These are phyloP conservation scores for Argyrosomus regius DNA, from an alignment of 2,797 vertebrate species.

Conservation along the genomic window DNA sequence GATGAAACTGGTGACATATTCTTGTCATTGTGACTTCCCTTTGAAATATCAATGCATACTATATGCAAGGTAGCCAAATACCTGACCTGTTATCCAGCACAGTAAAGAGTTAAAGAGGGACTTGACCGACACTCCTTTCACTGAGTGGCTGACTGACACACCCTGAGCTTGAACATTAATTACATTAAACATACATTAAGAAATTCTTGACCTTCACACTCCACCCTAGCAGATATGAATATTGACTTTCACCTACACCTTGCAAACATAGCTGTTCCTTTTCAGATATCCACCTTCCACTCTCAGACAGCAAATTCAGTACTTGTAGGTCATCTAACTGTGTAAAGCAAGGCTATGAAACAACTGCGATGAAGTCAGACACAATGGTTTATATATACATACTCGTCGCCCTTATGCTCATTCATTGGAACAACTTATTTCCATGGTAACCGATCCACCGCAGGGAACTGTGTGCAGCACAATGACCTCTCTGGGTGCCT, in stretches of 20 bases:
- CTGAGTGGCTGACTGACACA: constrained; percentile 8
- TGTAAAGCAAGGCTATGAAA: background rate
- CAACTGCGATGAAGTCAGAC: background rate
- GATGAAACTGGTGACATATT: background rate
- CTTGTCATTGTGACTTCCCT: background rate
- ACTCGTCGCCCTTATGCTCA: constrained; percentile 12
- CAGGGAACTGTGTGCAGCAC: constrained; percentile 58
- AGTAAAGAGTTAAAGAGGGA: constrained; percentile 14
- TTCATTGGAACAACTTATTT: constrained; percentile 56
- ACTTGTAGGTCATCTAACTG: background rate
- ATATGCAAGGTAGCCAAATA: background rate
- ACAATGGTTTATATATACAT: background rate
- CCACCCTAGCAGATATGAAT: constrained; percentile 8
- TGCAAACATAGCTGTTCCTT: background rate
- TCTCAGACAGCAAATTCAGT: background rate
- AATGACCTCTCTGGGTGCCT: constrained; percentile 70
- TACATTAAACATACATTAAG: background rate
- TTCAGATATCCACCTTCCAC: background rate
- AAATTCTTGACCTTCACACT: constrained; percentile 39
- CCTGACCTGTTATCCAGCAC: background rate
- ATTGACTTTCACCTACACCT: background rate
- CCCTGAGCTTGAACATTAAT: constrained; percentile 18
- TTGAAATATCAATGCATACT: background rate
- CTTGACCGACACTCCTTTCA: constrained; percentile 5
- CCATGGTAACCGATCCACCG: constrained; percentile 75